Conservation (phyloP, 2,797 vertebrate species). For the Bradypus variegatus region DNA sequence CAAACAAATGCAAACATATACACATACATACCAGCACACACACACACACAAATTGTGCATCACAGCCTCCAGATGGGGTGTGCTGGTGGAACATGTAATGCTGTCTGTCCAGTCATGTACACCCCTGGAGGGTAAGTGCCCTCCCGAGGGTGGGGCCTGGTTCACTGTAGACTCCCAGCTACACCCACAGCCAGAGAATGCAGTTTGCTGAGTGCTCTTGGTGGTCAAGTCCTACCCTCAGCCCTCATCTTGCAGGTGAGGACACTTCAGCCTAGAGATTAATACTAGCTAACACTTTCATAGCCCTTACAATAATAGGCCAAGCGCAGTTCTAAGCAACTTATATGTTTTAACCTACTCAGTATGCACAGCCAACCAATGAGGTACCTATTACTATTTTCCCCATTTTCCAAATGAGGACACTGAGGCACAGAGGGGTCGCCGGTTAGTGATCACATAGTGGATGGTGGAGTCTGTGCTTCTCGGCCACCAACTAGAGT, state of each 20-base stretch:
- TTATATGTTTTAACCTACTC: too few species aligned
- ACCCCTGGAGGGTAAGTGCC: not conserved
- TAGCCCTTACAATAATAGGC: fast-evolving
- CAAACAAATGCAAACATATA: too few species aligned
- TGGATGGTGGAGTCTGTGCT: too few species aligned
- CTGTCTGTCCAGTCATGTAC: not conserved
- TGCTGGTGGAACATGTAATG: too few species aligned
- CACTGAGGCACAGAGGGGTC: not conserved
- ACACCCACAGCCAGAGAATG: not conserved
- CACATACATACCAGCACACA: not conserved
- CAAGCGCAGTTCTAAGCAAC: not conserved
- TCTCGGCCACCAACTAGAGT: not conserved
- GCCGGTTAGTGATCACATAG: fast-evolving
- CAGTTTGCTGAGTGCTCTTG: not conserved
- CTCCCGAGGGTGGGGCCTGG: not conserved
- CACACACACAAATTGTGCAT: not conserved
- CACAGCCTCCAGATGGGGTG: not conserved
- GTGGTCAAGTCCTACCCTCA: not conserved
- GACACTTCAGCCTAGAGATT: not conserved
- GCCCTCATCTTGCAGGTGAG: not conserved
- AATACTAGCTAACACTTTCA: not conserved
- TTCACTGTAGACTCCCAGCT: not conserved
- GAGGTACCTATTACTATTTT: not conserved
- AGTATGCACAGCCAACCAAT: fast-evolving
- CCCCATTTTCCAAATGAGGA: not conserved